A percentile compares a stretch with the other conserved stretches of the same genome.
phyloP scores from a whole-genome alignment of 1,140 invertebrate genomes.

The Physella acuta region DNA sequence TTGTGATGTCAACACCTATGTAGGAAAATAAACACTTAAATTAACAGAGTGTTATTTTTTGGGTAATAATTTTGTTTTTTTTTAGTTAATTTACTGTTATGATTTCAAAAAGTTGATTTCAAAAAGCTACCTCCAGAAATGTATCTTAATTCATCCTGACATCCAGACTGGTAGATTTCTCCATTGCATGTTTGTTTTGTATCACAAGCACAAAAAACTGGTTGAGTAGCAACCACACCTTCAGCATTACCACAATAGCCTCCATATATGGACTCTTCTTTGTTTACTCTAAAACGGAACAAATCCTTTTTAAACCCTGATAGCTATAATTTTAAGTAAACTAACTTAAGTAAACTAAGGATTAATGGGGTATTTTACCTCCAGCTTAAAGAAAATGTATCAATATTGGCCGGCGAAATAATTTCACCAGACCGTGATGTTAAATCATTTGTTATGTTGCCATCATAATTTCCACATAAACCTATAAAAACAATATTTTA shows the following conservation, averaged over 20 bases:
- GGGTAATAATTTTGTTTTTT: no score
- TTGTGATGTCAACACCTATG: conserved; percentile 34
- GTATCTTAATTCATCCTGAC: conserved; percentile 26
- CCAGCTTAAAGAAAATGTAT: conserved; percentile 40
- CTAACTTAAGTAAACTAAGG: no score
- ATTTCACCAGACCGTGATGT: conserved; percentile 31
- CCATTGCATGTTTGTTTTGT: conserved; percentile 22
- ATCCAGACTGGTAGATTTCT: conserved; percentile 26
- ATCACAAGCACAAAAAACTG: conserved; percentile 38
- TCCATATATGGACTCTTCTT: conserved; percentile 30
- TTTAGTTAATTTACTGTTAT: no score
- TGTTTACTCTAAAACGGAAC: conserved; percentile 28
- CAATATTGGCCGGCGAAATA: conserved; percentile 20
- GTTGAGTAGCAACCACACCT: conserved; percentile 3
- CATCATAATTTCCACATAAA: conserved; percentile 48
- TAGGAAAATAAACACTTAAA: no score
- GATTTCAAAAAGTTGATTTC: no score
- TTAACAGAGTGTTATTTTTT: no score
- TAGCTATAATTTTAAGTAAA: no score
- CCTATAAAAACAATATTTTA: no score
- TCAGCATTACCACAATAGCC: conserved; percentile 33
- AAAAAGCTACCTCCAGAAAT: conserved; percentile 32
- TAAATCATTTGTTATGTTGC: conserved; percentile 39
- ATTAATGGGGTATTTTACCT: no score
- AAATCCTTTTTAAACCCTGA: no score